Percentiles rank a stretch among this genome's conserved stretches.
These are phyloP conservation scores for Callimorpha dominula DNA, from an alignment of 2,888 invertebrate genomes.

Conservation along the genomic window DNA sequence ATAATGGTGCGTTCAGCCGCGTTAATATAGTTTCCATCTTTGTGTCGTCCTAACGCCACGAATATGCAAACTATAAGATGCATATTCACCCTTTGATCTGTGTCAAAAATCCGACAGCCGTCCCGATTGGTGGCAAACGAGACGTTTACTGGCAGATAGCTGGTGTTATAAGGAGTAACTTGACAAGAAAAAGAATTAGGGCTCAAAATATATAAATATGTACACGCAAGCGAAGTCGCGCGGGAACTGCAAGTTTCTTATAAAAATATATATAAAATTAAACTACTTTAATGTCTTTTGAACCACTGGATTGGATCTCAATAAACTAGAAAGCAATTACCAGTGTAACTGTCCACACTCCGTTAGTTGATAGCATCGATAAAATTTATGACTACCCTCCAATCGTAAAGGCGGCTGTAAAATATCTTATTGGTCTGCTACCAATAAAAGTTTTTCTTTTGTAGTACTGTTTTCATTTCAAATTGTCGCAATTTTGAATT, in stretches of 20 bases:
- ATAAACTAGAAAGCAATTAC: slow-evolving; percentile 22
- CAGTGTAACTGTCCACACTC: slow-evolving; percentile 20
- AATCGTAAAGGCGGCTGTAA: slow-evolving; percentile 25
- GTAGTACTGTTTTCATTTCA: background rate
- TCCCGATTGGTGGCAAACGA: too few relatives aligned
- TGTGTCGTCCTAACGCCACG: too few relatives aligned
- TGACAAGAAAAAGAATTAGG: too few relatives aligned
- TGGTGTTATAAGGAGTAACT: too few relatives aligned
- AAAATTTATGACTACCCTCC: slow-evolving; percentile 32
- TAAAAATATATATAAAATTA: background rate
- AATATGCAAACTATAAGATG: too few relatives aligned
- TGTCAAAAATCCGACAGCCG: too few relatives aligned
- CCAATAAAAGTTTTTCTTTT: background rate
- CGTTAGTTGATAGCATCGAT: slow-evolving; percentile 27
- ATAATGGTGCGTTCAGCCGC: too few relatives aligned
- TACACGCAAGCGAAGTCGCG: too few relatives aligned
- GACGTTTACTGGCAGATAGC: too few relatives aligned
- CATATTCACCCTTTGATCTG: too few relatives aligned
- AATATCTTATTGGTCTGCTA: slow-evolving; percentile 15
- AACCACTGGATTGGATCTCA: slow-evolving; percentile 13
- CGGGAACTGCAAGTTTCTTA: background rate
- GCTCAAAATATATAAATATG: too few relatives aligned
- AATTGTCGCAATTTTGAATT: background rate
- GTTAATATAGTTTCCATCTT: too few relatives aligned
- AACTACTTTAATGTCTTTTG: slow-evolving; percentile 12